These are phyloP conservation scores for Spicauda simplicius DNA, from an alignment of 2,888 invertebrate species.

Conservation along the genomic window DNA sequence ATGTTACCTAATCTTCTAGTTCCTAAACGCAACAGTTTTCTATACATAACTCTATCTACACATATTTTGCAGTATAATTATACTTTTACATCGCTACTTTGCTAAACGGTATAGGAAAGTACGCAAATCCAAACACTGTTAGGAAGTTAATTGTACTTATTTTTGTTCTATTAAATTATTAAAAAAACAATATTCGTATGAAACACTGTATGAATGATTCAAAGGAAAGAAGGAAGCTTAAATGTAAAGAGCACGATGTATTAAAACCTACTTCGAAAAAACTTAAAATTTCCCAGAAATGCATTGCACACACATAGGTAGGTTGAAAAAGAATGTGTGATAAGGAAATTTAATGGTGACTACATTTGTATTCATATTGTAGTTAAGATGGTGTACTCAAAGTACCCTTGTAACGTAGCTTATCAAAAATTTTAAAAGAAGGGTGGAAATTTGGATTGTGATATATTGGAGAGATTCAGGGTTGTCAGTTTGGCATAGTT, in stretches of 20 bases:
- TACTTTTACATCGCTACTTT: background rate
- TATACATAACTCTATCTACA: background rate
- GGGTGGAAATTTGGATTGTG: background rate
- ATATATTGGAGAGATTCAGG: background rate
- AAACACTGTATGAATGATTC: background rate
- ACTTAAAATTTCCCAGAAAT: background rate
- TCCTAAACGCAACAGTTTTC: background rate
- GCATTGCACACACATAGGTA: background rate
- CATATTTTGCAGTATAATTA: background rate
- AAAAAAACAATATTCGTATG: no score
- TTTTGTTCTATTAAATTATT: no score
- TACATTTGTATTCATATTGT: constrained; percentile 3
- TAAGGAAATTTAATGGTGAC: constrained; percentile 14
- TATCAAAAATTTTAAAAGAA: background rate
- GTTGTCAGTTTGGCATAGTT: background rate
- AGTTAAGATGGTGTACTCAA: constrained; percentile 2
- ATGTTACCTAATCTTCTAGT: background rate
- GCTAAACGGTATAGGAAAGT: background rate
- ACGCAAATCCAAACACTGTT: background rate
- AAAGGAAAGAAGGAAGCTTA: background rate
- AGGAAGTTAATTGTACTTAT: no score
- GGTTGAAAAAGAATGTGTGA: constrained; percentile 5
- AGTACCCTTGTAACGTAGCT: background rate
- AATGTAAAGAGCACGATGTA: background rate
- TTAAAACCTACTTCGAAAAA: background rate